phyloP scores from a whole-genome alignment of 2,888 invertebrate species.

The Ypsolopha sequella region DNA sequence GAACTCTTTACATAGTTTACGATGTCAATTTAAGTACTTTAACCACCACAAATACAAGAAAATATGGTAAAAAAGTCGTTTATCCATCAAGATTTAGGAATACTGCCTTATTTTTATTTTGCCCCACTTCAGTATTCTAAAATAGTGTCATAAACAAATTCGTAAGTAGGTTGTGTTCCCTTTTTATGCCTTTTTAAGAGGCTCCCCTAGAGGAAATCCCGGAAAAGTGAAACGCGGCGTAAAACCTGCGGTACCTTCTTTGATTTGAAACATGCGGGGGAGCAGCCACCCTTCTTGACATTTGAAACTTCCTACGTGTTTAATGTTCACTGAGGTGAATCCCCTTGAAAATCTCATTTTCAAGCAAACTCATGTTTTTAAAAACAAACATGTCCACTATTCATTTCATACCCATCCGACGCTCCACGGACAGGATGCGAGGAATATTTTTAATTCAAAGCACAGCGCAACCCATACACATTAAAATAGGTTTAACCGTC shows the following conservation, averaged over 20 bases:
- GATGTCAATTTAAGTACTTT: too few species aligned
- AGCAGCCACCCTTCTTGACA: constrained; percentile 2
- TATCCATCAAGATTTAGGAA: neutral
- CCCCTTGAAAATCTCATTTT: neutral
- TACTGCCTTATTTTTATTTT: neutral
- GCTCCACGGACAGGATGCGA: constrained; percentile 27
- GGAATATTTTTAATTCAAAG: constrained; percentile 61
- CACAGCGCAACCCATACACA: constrained; percentile 64
- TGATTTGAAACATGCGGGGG: constrained; percentile 36
- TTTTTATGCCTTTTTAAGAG: constrained; percentile 64
- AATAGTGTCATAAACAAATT: constrained; percentile 67
- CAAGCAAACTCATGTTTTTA: neutral
- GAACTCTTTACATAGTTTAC: too few species aligned
- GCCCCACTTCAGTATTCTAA: constrained; percentile 12
- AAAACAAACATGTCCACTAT: neutral
- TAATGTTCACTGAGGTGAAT: neutral
- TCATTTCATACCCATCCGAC: constrained; percentile 32
- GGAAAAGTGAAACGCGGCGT: constrained; percentile 61
- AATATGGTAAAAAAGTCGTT: neutral
- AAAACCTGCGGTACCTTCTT: constrained; percentile 50
- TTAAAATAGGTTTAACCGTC: constrained; percentile 68
- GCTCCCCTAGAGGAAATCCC: constrained; percentile 39
- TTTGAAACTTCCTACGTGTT: constrained; percentile 7
- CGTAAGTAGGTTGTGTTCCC: constrained; percentile 63
- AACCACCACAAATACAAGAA: too few species aligned